phyloP scores from a whole-genome alignment of 2,888 invertebrate species.

The Nipponacmea schrenckii region DNA sequence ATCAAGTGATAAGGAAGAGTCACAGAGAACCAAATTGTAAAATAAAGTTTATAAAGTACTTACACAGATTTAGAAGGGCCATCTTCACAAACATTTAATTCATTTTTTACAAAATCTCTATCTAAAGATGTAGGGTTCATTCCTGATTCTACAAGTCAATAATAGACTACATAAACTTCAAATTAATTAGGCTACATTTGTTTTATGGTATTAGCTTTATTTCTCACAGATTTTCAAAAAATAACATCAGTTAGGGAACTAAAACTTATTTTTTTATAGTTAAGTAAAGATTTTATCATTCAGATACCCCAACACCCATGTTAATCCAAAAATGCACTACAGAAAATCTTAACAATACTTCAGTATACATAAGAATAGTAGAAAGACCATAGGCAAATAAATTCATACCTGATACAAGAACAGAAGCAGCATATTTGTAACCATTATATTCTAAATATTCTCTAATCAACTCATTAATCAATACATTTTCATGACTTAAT shows the following conservation, averaged over 20 bases:
- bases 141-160: slow-evolving; percentile 56
- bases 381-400: background rate
- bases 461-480: slow-evolving; percentile 68
- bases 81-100: slow-evolving; percentile 62
- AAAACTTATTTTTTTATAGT: too few relatives aligned
- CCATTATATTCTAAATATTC: slow-evolving; percentile 68
- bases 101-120: slow-evolving; percentile 60
- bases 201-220: background rate
- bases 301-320: too few relatives aligned
- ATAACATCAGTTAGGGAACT: too few relatives aligned
- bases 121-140: slow-evolving; percentile 59
- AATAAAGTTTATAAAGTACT: slow-evolving; percentile 21
- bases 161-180: slow-evolving; percentile 7
- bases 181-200: background rate
- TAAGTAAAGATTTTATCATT: too few relatives aligned
- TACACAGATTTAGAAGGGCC: slow-evolving; percentile 54
- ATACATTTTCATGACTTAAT: slow-evolving; percentile 66
- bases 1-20: too few relatives aligned
- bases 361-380: background rate
- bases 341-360: too few relatives aligned
- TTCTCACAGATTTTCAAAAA: background rate
- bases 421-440: slow-evolving; percentile 66
- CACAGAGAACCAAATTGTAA: too few relatives aligned
- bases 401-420: slow-evolving; percentile 62
- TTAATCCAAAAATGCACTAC: too few relatives aligned